Evolutionary conservation across 2,797 vertebrate species (phyloP).

Genomic region (Paramormyrops hopkinsi): DNA sequence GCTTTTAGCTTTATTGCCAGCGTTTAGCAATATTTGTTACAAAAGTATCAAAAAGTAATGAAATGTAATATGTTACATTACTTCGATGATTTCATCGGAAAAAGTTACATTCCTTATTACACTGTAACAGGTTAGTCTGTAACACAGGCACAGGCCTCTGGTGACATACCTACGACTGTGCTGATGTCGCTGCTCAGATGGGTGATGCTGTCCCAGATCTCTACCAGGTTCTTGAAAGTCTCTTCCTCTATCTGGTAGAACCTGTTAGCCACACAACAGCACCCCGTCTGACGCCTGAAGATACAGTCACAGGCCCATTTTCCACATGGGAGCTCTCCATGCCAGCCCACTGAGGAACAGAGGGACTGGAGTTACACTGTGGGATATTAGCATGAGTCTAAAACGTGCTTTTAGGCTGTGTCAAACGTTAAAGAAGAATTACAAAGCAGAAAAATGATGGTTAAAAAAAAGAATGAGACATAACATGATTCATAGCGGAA

Average conservation of each 20-base stretch:
- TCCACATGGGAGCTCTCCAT: conserved; percentile 39
- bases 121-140: neutral
- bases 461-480: neutral
- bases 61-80: neutral
- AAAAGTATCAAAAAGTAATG: neutral
- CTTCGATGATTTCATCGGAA: neutral
- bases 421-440: neutral
- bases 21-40: neutral
- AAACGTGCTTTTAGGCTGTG: neutral
- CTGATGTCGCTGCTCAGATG: conserved; percentile 30
- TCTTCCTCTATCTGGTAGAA: conserved; percentile 44
- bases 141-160: neutral
- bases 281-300: conserved; percentile 47
- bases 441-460: neutral
- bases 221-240: conserved; percentile 26
- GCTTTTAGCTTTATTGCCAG: neutral
- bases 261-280: conserved; percentile 57
- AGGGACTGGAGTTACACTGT: neutral
- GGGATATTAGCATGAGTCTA: neutral
- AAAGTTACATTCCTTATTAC: neutral
- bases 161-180: conserved; percentile 38
- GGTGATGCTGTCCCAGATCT: conserved; percentile 36
- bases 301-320: conserved; percentile 57
- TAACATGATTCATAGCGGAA: neutral
- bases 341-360: conserved; percentile 36